Conservation (phyloP, 2,888 invertebrate genomes). For the Tetropium fuscum region DNA sequence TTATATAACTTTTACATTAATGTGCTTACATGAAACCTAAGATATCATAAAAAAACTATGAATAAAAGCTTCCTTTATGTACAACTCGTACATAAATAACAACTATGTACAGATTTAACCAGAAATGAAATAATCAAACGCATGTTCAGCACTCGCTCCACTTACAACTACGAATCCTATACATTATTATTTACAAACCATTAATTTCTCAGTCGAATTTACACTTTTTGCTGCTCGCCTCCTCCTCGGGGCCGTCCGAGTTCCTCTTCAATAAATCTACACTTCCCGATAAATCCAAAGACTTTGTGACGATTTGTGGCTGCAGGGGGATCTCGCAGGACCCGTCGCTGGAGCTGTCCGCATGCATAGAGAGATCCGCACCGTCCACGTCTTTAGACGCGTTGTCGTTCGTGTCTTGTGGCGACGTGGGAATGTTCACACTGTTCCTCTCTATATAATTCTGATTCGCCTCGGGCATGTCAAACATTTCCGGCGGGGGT, state of each 20-base stretch:
- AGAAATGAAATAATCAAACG: conserved; percentile 36
- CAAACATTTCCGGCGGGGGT: conserved; percentile 65
- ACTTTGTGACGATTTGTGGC: conserved; percentile 57
- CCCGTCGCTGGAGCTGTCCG: conserved; percentile 56
- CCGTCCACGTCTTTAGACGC: conserved; percentile 33
- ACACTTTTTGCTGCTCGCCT: conserved; percentile 47
- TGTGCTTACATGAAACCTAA: conserved; percentile 45
- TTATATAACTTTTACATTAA: conserved; percentile 43
- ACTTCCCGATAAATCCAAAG: conserved; percentile 30
- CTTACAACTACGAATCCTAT: conserved; percentile 38
- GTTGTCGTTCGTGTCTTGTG: conserved; percentile 38
- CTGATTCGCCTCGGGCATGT: conserved; percentile 48
- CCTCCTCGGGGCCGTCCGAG: conserved; percentile 27
- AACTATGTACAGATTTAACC: conserved; percentile 56
- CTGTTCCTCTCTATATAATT: conserved; percentile 24
- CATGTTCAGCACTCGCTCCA: conserved; percentile 31
- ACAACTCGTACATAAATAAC: conserved; percentile 59
- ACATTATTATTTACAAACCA: conserved; percentile 52
- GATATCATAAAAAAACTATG: conserved; percentile 45
- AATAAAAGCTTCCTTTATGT: conserved; percentile 56
- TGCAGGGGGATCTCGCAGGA: conserved; percentile 64
- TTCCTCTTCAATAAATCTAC: conserved; percentile 29
- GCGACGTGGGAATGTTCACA: conserved; percentile 28
- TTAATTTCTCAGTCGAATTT: conserved; percentile 55
- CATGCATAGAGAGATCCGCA: conserved; percentile 42